Evolutionary conservation across 1,140 invertebrate genomes (phyloP).

Genomic region (Drosophila ananassae): DNA sequence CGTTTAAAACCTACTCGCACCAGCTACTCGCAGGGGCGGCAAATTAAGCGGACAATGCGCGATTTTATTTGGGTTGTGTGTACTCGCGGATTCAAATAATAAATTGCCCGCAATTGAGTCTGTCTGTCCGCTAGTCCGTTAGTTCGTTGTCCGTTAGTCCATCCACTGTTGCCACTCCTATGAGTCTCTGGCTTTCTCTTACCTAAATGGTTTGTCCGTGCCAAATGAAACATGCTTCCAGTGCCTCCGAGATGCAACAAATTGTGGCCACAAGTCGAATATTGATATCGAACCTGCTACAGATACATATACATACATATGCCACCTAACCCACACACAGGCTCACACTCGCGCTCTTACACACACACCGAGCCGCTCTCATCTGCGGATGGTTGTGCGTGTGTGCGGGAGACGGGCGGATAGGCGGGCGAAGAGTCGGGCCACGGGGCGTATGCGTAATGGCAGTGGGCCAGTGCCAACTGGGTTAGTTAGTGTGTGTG

Average conservation of each 20-base stretch:
- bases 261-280: constrained; percentile 14
- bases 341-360: neutral
- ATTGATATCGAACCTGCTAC: constrained; percentile 1
- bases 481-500: constrained; percentile 78
- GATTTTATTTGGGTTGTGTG: constrained; percentile 62
- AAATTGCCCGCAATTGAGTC: constrained; percentile 76
- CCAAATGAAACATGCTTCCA: constrained; percentile 77
- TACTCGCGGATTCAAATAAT: constrained; percentile 61
- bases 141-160: neutral
- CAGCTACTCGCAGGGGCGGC: constrained; percentile 35
- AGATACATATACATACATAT: neutral
- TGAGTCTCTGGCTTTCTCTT: constrained; percentile 26
- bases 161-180: constrained; percentile 9
- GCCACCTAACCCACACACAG: constrained; percentile 5
- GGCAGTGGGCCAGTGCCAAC: constrained; percentile 53
- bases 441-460: constrained; percentile 71
- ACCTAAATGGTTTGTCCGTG: constrained; percentile 78
- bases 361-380: neutral
- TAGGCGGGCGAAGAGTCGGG: constrained; percentile 16
- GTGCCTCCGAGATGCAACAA: constrained; percentile 48
- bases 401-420: neutral
- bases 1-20: constrained; percentile 16
- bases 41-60: constrained; percentile 72
- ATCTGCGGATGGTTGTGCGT: constrained; percentile 1
- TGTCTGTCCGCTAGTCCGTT: constrained; percentile 43